These are phyloP conservation scores for Actinopyga echinites DNA, from an alignment of 53 echinoderm and acorn worm genomes.

Conservation along the genomic window DNA sequence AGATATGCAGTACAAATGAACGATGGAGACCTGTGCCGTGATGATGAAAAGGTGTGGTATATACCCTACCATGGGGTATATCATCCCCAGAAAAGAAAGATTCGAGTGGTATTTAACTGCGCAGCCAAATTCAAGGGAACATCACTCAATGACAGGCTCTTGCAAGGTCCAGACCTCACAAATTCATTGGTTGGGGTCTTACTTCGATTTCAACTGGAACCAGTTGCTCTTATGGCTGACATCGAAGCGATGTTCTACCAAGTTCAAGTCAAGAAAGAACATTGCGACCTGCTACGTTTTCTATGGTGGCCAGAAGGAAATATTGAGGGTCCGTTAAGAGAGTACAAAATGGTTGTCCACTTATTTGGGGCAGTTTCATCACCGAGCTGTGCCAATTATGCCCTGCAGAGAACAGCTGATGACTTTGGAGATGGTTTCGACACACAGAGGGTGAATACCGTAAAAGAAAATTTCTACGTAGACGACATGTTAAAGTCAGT, in stretches of 20 bases:
- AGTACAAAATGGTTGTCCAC: slow-evolving; percentile 62
- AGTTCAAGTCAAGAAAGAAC: slow-evolving; percentile 44
- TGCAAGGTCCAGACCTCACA: slow-evolving; percentile 53
- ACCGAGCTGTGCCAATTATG: slow-evolving; percentile 52
- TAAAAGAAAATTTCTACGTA: slow-evolving; percentile 45
- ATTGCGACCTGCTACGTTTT: slow-evolving; percentile 48
- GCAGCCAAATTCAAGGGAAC: slow-evolving; percentile 46
- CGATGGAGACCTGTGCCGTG: neutral
- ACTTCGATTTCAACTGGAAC: slow-evolving; percentile 50
- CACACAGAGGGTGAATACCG: slow-evolving; percentile 7
- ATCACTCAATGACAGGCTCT: slow-evolving; percentile 57
- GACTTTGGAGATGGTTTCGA: slow-evolving; percentile 33
- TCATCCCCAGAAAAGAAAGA: slow-evolving; percentile 52
- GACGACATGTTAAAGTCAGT: slow-evolving; percentile 51
- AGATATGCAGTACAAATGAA: slow-evolving; percentile 52
- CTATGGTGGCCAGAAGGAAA: slow-evolving; percentile 63
- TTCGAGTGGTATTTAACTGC: slow-evolving; percentile 57
- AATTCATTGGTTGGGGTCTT: slow-evolving; percentile 47
- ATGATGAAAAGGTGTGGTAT: slow-evolving; percentile 51
- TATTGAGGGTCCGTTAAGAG: slow-evolving; percentile 3
- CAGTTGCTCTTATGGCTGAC: slow-evolving; percentile 64
- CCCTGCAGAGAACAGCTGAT: slow-evolving; percentile 47
- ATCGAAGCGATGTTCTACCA: slow-evolving; percentile 62
- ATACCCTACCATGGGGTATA: slow-evolving; percentile 48
- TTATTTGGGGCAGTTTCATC: slow-evolving; percentile 59